A percentile compares a stretch with the other conserved stretches of the same genome.
phyloP scores from a whole-genome alignment of 2,113 vertebrate species.

The Periophthalmus modestus region DNA sequence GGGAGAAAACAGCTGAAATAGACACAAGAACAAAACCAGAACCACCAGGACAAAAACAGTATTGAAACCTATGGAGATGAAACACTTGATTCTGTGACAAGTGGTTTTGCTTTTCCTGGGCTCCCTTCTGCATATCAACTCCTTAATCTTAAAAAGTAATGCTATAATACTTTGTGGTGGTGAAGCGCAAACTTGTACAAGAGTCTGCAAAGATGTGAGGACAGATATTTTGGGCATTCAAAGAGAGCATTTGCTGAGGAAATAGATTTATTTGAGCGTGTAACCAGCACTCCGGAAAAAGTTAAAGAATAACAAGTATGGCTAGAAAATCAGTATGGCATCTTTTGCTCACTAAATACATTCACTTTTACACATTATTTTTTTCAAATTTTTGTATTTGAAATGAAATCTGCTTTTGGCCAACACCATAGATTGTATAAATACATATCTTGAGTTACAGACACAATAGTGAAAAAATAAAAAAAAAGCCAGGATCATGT shows the following conservation, averaged over 20 bases:
- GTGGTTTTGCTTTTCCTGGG: constrained; percentile 24
- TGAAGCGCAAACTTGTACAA: constrained; percentile 44
- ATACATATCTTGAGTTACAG: too few relatives aligned
- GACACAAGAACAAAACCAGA: constrained; percentile 40
- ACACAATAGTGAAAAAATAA: too few relatives aligned
- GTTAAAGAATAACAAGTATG: constrained; percentile 9
- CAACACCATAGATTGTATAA: too few relatives aligned
- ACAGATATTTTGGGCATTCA: constrained; percentile 40
- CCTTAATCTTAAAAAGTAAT: constrained; percentile 56
- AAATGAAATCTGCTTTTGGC: too few relatives aligned
- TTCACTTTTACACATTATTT: too few relatives aligned
- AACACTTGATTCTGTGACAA: constrained; percentile 31
- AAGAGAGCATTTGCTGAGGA: constrained; percentile 36
- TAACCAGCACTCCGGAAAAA: constrained; percentile 5
- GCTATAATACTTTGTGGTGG: constrained; percentile 37
- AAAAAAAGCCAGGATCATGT: too few relatives aligned
- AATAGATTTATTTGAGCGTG: constrained; percentile 21
- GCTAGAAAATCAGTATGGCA: not conserved
- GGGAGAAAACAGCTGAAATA: constrained; percentile 10
- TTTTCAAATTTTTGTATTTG: too few relatives aligned
- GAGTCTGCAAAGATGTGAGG: constrained; percentile 42
- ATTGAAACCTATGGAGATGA: constrained; percentile 47
- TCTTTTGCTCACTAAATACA: too few relatives aligned
- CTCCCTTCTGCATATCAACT: constrained; percentile 52
- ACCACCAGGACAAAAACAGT: constrained; percentile 35